Evolutionary conservation across 2,888 invertebrate species (phyloP).

Genomic region (Andrena dorsata): DNA sequence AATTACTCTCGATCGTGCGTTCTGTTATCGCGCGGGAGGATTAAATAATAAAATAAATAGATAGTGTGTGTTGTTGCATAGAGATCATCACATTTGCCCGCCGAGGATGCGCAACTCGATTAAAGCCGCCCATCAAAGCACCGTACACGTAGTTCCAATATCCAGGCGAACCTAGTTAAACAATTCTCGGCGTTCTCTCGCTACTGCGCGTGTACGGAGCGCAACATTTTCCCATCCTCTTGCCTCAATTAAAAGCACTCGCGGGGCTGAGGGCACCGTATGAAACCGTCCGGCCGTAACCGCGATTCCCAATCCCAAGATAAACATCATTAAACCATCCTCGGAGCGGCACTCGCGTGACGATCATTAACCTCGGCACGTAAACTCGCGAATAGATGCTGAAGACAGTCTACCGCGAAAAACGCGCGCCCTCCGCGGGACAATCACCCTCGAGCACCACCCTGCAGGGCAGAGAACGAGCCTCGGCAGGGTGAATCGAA

Average conservation of each 20-base stretch:
- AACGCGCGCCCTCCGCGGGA: slow-evolving; percentile 8
- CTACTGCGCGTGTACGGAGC: neutral
- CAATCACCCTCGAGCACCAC: slow-evolving; percentile 14
- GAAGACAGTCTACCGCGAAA: neutral
- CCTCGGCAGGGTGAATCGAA: slow-evolving; percentile 24
- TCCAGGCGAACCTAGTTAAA: slow-evolving; percentile 9
- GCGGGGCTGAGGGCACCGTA: neutral
- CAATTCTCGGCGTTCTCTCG: neutral
- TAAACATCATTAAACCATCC: slow-evolving; percentile 30
- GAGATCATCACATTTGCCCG: neutral
- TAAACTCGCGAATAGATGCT: neutral
- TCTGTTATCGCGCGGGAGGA: too few species aligned
- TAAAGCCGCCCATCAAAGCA: neutral
- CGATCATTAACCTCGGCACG: slow-evolving; percentile 28
- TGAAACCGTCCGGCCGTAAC: neutral
- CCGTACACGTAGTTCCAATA: neutral
- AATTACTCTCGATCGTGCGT: too few species aligned
- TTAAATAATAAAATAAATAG: too few species aligned
- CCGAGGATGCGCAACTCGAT: neutral
- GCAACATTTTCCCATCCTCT: neutral
- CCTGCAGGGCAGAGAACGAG: neutral
- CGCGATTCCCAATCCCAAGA: neutral
- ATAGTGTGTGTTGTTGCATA: neutral
- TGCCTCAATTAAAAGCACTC: slow-evolving; percentile 1
- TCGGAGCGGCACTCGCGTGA: neutral